A percentile compares a stretch with the other conserved stretches of the same genome.
Conservation (phyloP, 1,140 invertebrate species). For the Cryptotermes secundus region DNA sequence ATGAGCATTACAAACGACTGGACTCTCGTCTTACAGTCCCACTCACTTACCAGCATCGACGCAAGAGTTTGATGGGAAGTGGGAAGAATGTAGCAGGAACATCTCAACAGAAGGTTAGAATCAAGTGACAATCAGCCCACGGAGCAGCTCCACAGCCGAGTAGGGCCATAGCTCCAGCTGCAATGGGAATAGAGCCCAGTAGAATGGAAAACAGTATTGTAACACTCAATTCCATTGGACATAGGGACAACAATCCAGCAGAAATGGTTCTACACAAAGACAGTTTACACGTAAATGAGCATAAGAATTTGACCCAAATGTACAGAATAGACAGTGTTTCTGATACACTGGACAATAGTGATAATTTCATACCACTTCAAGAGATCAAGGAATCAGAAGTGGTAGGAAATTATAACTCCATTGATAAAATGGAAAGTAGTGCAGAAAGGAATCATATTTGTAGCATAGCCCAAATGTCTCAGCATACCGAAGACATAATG, state of each 20-base stretch:
- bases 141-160: neutral
- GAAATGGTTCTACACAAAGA: neutral
- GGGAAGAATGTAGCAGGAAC: neutral
- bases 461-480: neutral
- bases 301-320: neutral
- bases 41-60: conserved; percentile 69
- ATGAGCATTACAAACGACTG: conserved; percentile 82
- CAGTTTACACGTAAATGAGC: neutral
- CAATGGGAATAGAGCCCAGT: neutral
- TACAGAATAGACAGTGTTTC: neutral
- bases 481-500: neutral
- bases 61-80: conserved; percentile 47
- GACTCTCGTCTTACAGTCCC: conserved; percentile 73
- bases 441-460: neutral
- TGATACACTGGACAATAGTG: neutral
- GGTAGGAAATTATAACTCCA: neutral
- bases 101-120: conserved; percentile 11
- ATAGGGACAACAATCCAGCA: neutral
- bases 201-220: neutral
- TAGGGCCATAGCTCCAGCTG: neutral
- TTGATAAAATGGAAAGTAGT: neutral
- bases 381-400: neutral
- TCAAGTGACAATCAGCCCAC: neutral
- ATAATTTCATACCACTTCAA: neutral
- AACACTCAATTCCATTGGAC: neutral